A percentile compares a stretch with the other conserved stretches of the same genome.
Evolutionary conservation across 2,797 vertebrate genomes (phyloP).

Genomic region (Bradypodion ventrale): DNA sequence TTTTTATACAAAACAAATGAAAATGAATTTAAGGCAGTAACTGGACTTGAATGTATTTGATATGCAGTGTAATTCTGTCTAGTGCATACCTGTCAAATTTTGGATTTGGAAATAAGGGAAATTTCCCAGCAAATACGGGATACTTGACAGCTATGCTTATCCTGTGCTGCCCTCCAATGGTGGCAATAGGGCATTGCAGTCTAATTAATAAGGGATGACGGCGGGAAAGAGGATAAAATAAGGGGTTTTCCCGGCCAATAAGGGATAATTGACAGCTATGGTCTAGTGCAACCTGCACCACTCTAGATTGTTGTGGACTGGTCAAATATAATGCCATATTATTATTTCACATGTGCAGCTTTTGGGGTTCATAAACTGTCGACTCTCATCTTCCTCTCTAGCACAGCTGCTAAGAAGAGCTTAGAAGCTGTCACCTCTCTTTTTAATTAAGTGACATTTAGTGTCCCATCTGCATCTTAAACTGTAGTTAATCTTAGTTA

Average conservation of each 20-base stretch:
- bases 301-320: not conserved
- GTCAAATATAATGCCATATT: not conserved
- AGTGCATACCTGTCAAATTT: too few relatives aligned
- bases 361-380: not conserved
- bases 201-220: too few relatives aligned
- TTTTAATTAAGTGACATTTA: not conserved
- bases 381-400: not conserved
- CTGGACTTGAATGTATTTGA: not conserved
- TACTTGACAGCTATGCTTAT: too few relatives aligned
- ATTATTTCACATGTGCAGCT: not conserved
- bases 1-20: not conserved
- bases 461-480: not conserved
- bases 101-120: too few relatives aligned
- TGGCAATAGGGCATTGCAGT: too few relatives aligned
- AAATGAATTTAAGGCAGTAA: not conserved
- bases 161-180: too few relatives aligned
- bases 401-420: not conserved
- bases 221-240: too few relatives aligned
- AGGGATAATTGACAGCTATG: too few relatives aligned
- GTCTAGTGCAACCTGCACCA: not conserved
- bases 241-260: too few relatives aligned
- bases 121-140: too few relatives aligned
- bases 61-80: not conserved
- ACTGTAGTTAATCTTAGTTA: not conserved
- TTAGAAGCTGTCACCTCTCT: not conserved